These are phyloP conservation scores for Lethrus apterus DNA, from an alignment of 1,140 invertebrate genomes.

Conservation along the genomic window DNA sequence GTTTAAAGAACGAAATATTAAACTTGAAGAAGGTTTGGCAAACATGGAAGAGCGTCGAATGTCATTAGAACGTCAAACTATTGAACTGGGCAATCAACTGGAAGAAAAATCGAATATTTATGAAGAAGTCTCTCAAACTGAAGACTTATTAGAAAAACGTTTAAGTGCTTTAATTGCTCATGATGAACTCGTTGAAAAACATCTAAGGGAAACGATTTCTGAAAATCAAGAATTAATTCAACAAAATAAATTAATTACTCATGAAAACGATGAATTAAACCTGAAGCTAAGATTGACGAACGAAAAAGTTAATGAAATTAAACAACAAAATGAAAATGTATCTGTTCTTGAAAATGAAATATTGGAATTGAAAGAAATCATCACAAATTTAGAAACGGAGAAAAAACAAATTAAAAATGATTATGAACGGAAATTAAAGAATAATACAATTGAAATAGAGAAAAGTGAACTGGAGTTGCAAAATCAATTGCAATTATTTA, in stretches of 20 bases:
- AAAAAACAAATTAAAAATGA: slow-evolving; percentile 46
- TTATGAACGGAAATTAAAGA: slow-evolving; percentile 45
- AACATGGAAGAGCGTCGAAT: slow-evolving; percentile 48
- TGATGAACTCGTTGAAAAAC: slow-evolving; percentile 49
- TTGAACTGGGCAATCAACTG: slow-evolving; percentile 48
- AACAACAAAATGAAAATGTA: slow-evolving; percentile 20
- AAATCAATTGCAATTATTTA: slow-evolving; percentile 50
- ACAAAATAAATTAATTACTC: slow-evolving; percentile 40
- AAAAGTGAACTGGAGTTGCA: slow-evolving; percentile 53
- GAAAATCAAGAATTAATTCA: slow-evolving; percentile 52
- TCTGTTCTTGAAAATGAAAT: slow-evolving; percentile 42
- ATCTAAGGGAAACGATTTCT: slow-evolving; percentile 45
- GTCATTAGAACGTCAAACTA: slow-evolving; percentile 47
- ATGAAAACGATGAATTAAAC: slow-evolving; percentile 43
- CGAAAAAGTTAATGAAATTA: slow-evolving; percentile 22
- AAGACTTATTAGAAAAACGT: slow-evolving; percentile 48
- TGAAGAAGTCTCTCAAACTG: slow-evolving; percentile 47
- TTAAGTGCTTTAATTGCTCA: slow-evolving; percentile 47
- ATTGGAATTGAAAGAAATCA: slow-evolving; percentile 18
- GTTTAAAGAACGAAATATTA: slow-evolving; percentile 50
- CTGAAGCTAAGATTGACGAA: slow-evolving; percentile 45
- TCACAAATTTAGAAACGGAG: slow-evolving; percentile 44
- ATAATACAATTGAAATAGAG: slow-evolving; percentile 50
- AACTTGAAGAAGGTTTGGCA: slow-evolving; percentile 52
- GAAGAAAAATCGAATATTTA: slow-evolving; percentile 47